These are phyloP conservation scores for Eumeta japonica DNA, from an alignment of 1,140 invertebrate species.

Conservation along the genomic window DNA sequence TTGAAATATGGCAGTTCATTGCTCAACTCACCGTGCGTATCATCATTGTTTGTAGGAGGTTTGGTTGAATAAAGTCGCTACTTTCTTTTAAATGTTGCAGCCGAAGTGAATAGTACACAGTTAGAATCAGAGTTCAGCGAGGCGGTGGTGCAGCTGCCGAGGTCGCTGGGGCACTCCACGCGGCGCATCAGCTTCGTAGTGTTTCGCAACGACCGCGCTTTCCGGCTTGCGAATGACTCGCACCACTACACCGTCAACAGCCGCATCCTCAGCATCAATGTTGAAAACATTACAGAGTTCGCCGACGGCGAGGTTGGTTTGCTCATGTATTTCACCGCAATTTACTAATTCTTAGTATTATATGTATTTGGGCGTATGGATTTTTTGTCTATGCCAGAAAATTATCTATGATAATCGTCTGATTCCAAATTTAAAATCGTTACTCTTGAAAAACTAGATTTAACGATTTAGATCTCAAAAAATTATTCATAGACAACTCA, in stretches of 20 bases:
- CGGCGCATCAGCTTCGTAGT: conserved; percentile 48
- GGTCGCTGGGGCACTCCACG: conserved; percentile 19
- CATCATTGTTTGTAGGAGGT: neutral
- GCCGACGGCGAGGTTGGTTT: conserved; percentile 27
- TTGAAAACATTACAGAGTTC: conserved; percentile 36
- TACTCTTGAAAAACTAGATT: too few species aligned
- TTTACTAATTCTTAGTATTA: too few species aligned
- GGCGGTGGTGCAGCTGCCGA: conserved; percentile 38
- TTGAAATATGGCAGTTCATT: neutral
- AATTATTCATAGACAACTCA: too few species aligned
- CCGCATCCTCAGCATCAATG: conserved; percentile 36
- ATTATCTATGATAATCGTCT: too few species aligned
- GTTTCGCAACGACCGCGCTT: conserved; percentile 48
- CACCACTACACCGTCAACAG: conserved; percentile 28
- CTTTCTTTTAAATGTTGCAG: conserved; percentile 26
- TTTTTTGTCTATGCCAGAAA: too few species aligned
- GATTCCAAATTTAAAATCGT: too few species aligned
- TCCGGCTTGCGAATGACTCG: conserved; percentile 14
- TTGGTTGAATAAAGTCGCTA: neutral
- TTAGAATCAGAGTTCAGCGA: conserved; percentile 25
- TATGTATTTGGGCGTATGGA: too few species aligned
- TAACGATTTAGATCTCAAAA: too few species aligned
- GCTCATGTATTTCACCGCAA: too few species aligned
- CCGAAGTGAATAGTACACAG: conserved; percentile 19
- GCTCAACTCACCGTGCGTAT: neutral